Evolutionary conservation across 2,113 vertebrate species (phyloP), one percentile per base, ranked within the genome.

Genomic region (Ochotona curzoniae): DNA sequence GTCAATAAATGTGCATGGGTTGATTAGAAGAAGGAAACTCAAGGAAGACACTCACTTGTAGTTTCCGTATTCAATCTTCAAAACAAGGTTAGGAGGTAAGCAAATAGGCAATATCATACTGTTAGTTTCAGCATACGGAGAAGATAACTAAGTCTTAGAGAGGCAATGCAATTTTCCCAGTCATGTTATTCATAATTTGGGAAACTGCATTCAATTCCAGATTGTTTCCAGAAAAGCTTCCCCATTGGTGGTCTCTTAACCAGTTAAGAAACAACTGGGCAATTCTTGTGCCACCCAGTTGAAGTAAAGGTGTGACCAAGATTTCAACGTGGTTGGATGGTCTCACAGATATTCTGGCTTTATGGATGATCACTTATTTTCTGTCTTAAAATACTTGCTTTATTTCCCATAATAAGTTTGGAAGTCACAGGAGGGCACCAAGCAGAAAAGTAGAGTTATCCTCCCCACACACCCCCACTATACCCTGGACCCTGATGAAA

Each of bases 351-450:
- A 32, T 67, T 14, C 8, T 14, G 38, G 30, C n/a, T 89, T n/a
- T n/a, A 18, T 23, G 20, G 35, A 74, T 84, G 32, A 69, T 20
- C 20, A 14, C 74, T 66, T 13, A 73, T 89, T 66, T 9, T 76
- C n/a, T 83, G 25, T 49, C n/a, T 83, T 54, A 61, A 83, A 91
- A 49, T 83, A 23, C 14, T 28, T 83, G 26, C 54, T 93, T 89
- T 86, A 51, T 79, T 51, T 69, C 7, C 64, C 14, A 14, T 8
- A 10, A 9, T 25, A 38, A 88, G 60, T 70, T 64, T 95, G 70
- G 21, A 74, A 8, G 76, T 61, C 51, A 51, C 21, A 35, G 61
- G 51, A 44, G 30, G 78, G 26, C 60, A 92, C 44, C 21, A 71
- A n/a, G 57, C 23, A 73, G 83, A 64, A 90, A 81, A 83, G 25